Percentiles rank a stretch among this genome's conserved stretches.
These are phyloP conservation scores for Pelodytes ibericus DNA, from an alignment of 2,797 vertebrate species.

Conservation along the genomic window DNA sequence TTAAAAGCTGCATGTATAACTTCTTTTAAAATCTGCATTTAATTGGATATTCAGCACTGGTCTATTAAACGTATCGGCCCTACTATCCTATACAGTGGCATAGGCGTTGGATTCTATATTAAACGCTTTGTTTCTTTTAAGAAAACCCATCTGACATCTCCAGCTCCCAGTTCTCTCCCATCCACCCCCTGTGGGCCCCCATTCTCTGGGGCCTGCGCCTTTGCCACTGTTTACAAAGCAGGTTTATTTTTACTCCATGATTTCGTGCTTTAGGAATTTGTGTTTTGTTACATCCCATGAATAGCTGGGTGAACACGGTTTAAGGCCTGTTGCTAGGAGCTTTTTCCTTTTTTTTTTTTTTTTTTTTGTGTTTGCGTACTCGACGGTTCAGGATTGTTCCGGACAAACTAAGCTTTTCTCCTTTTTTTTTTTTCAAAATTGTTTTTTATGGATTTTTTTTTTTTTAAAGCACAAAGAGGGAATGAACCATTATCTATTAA, in stretches of 20 bases:
- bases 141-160: too few species aligned
- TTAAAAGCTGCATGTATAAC: too few species aligned
- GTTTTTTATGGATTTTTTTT: too few species aligned
- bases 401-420: slow-evolving; percentile 1
- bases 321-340: slow-evolving; percentile 47
- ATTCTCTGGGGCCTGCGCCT: slow-evolving; percentile 16
- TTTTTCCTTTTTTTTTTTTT: slow-evolving; percentile 29
- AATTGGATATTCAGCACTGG: too few species aligned
- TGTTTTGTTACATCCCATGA: slow-evolving; percentile 48
- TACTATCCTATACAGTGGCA: too few species aligned
- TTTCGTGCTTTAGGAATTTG: slow-evolving; percentile 44
- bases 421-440: too few species aligned
- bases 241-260: slow-evolving; percentile 51
- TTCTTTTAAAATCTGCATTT: too few species aligned
- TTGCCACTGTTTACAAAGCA: slow-evolving; percentile 38
- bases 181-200: not conserved
- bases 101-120: too few species aligned
- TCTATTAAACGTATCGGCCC: too few species aligned
- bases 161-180: not conserved
- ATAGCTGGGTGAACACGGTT: slow-evolving; percentile 29
- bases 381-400: slow-evolving; percentile 28
- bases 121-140: too few species aligned
- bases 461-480: too few species aligned
- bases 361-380: slow-evolving; percentile 33
- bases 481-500: too few species aligned